These are phyloP conservation scores for Rhagophthalmus giganteus DNA, from an alignment of 2,888 invertebrate genomes.

Conservation along the genomic window DNA sequence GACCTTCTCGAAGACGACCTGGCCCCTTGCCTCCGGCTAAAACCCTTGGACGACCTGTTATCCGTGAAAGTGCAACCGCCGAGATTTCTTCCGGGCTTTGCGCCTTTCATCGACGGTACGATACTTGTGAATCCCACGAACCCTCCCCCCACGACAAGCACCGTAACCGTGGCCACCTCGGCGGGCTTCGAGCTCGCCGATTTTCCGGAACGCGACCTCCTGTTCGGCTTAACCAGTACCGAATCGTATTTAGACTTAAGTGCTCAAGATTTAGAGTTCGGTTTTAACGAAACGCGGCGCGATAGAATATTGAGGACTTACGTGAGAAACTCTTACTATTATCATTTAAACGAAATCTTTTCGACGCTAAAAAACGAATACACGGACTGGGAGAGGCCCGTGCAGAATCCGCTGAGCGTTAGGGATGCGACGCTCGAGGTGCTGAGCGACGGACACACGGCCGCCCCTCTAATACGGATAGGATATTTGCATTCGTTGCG, in stretches of 20 bases:
- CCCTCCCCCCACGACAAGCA: constrained; percentile 56
- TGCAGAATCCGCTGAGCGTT: constrained; percentile 82
- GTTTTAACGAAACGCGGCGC: constrained; percentile 85
- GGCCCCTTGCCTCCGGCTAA: constrained; percentile 80
- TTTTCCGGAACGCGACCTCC: constrained; percentile 78
- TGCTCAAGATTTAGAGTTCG: constrained; percentile 85
- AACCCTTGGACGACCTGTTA: constrained; percentile 73
- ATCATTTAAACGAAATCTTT: constrained; percentile 93
- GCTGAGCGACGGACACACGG: constrained; percentile 89
- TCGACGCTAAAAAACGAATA: constrained; percentile 92
- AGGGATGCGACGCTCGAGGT: constrained; percentile 84
- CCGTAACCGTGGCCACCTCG: constrained; percentile 68
- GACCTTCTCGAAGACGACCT: constrained; percentile 81
- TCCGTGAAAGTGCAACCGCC: constrained; percentile 78
- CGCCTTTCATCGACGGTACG: constrained; percentile 93
- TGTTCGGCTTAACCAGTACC: constrained; percentile 82
- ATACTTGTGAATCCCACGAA: constrained; percentile 69
- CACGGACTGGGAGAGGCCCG: constrained; percentile 92
- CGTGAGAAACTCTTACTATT: constrained; percentile 92
- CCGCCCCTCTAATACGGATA: constrained; percentile 79
- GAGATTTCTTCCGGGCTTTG: constrained; percentile 84
- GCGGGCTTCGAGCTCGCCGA: constrained; percentile 81
- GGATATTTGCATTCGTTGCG: constrained; percentile 78
- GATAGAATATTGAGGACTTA: constrained; percentile 88
- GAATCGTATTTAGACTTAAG: constrained; percentile 82